Conservation (phyloP, 2,888 invertebrate genomes). For the Thera obeliscata region DNA sequence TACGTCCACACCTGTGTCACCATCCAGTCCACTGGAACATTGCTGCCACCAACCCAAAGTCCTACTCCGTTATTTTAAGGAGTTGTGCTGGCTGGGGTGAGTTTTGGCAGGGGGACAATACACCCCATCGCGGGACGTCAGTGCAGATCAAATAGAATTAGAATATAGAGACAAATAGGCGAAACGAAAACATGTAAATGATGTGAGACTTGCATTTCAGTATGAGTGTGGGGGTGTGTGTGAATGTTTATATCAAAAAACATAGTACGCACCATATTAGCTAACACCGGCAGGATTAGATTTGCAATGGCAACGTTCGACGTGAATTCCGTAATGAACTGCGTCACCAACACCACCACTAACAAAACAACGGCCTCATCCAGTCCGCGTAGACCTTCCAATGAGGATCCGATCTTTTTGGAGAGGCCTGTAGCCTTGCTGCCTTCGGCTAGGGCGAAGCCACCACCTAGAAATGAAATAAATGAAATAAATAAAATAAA, state of each 20-base stretch:
- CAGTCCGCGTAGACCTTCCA: conserved; percentile 87
- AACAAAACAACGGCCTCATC: conserved; percentile 88
- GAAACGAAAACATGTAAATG: too few relatives aligned
- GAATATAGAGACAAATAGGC: too few relatives aligned
- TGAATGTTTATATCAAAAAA: neutral
- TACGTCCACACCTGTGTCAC: too few relatives aligned
- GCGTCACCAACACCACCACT: conserved; percentile 90
- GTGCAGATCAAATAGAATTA: too few relatives aligned
- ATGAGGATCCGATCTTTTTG: conserved; percentile 88
- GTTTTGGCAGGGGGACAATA: too few relatives aligned
- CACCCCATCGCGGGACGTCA: too few relatives aligned
- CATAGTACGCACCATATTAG: conserved; percentile 84
- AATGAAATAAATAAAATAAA: too few relatives aligned
- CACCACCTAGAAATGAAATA: conserved; percentile 86
- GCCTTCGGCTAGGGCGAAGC: conserved; percentile 95
- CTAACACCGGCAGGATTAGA: conserved; percentile 93
- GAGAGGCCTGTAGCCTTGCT: conserved; percentile 92
- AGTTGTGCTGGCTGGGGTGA: too few relatives aligned
- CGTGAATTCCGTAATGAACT: conserved; percentile 94
- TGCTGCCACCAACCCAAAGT: too few relatives aligned
- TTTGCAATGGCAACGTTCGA: conserved; percentile 96
- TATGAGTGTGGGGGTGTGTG: neutral
- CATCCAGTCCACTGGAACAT: too few relatives aligned
- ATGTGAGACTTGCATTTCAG: neutral
- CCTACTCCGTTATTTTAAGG: too few relatives aligned